Evolutionary conservation across 2,888 invertebrate genomes (phyloP).

Genomic region (Spilarctia lutea): DNA sequence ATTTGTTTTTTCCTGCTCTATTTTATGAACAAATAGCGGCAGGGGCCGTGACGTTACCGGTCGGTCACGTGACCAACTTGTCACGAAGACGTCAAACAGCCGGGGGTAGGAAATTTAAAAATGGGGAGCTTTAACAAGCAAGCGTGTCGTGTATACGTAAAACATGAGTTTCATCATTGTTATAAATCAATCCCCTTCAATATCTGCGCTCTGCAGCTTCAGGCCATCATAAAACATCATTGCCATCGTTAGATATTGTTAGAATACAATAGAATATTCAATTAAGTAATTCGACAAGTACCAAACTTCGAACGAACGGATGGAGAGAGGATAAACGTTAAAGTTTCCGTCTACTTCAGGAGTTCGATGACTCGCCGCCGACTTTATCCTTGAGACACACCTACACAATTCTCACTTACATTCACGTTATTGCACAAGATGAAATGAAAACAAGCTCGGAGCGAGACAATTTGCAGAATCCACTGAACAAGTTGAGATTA

Average conservation of each 20-base stretch:
- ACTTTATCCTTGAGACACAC: slow-evolving; percentile 36
- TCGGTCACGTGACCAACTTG: slow-evolving; percentile 61
- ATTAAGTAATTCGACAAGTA: slow-evolving; percentile 23
- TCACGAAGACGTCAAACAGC: slow-evolving; percentile 53
- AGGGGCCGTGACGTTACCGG: slow-evolving; percentile 35
- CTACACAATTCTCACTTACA: slow-evolving; percentile 28
- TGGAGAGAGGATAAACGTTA: slow-evolving; percentile 26
- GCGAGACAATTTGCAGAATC: slow-evolving; percentile 48
- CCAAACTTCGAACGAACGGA: slow-evolving; percentile 28
- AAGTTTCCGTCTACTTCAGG: slow-evolving; percentile 42
- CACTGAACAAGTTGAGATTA: slow-evolving; percentile 48
- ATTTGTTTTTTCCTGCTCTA: slow-evolving; percentile 24
- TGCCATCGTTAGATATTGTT: slow-evolving; percentile 14
- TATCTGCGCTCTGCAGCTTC: slow-evolving; percentile 13
- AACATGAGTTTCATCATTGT: slow-evolving; percentile 30
- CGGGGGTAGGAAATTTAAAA: slow-evolving; percentile 36
- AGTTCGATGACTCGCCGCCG: slow-evolving; percentile 62
- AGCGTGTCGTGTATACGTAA: slow-evolving; percentile 32
- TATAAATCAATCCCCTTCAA: slow-evolving; percentile 33
- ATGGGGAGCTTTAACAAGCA: slow-evolving; percentile 46
- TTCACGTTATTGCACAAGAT: slow-evolving; percentile 53
- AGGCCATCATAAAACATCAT: slow-evolving; percentile 10
- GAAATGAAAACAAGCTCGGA: slow-evolving; percentile 62
- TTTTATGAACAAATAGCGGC: slow-evolving; percentile 32
- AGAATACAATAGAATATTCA: slow-evolving; percentile 45